Evolutionary conservation across 2,797 vertebrate genomes (phyloP), one percentile per base, ranked within the genome.

Genomic region (Thripadectes ignobilis): DNA sequence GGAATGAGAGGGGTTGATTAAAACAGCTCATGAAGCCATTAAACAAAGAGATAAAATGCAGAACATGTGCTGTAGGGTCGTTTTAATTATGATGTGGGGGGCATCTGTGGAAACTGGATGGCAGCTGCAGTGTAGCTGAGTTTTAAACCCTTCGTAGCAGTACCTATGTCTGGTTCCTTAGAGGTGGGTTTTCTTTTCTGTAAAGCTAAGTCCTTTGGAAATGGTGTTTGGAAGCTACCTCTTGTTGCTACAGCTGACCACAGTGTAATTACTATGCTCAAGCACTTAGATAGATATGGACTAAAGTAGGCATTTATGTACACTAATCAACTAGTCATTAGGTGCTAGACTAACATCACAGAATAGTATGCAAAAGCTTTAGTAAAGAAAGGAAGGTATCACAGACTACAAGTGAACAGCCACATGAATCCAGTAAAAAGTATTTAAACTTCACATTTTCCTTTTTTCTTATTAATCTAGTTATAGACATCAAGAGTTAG

Each of bases 11-110:
- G 36, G 73, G 77, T 59, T 96, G 95, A 97, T 96, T 95, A 91
- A 96, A 97, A 94, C 88, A 96, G 85, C 75, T 92, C 94, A 76
- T 0, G 0, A 92, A 89, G 82, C 85, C 91, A 91, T 91, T 93
- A 83, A 90, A 89, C 92, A 89, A 76, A 97, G 93, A 95, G 84
- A 93, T 92, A 95, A 94, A 96, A 96, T 94, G 89, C 89, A 82
- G 69, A 94, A 94, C 91, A 96, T 85, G 78, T 96, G 93, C 91
- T 86, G 62, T 45, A 92, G 81, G 52, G 74, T 91, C 27, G 1
- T 80, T 93, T 89, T 88, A 93, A 85, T 86, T 95, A 95, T 80
- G 87, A 58, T 6, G 36, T 52, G 45, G 45, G 45, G 46, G 63
- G 34, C 11, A 69, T 86, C 66, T 79, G 63, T 74, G 67, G 88